Conservation (phyloP, 2,888 invertebrate species). For the Adineta ricciae region DNA sequence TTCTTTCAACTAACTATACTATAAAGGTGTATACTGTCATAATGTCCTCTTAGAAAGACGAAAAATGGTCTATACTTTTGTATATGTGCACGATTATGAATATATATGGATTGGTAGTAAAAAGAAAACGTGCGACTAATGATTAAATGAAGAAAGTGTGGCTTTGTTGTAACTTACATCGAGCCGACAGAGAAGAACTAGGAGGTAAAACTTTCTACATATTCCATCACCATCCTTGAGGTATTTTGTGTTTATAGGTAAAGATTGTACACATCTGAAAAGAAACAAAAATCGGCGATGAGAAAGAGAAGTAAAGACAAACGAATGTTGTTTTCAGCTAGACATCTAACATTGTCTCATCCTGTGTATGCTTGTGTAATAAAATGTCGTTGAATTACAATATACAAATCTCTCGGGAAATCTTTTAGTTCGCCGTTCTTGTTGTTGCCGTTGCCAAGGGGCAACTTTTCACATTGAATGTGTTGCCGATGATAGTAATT, state of each 20-base stretch:
- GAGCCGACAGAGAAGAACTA: conserved; percentile 7
- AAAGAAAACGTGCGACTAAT: not conserved
- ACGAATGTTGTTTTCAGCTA: not conserved
- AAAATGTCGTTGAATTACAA: not conserved
- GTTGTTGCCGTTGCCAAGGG: not conserved
- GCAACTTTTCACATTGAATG: not conserved
- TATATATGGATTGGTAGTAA: not conserved
- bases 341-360: not conserved
- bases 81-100: not conserved
- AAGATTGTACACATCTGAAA: not conserved
- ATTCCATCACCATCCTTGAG: not conserved
- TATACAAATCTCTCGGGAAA: conserved; percentile 9
- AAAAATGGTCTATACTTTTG: not conserved
- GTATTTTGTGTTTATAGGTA: not conserved
- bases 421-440: not conserved
- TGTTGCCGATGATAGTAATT: not conserved
- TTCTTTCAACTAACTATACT: not conserved
- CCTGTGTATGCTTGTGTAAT: not conserved
- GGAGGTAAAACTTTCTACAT: not conserved
- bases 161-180: conserved; percentile 12
- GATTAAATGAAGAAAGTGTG: not conserved
- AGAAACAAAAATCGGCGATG: not conserved
- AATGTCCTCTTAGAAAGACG: not conserved
- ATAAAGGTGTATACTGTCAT: not conserved
- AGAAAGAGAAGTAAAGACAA: no score